Evolutionary conservation across 2,797 vertebrate species (phyloP), one percentile per base, ranked within the genome.

Genomic region (Pipistrellus kuhlii): DNA sequence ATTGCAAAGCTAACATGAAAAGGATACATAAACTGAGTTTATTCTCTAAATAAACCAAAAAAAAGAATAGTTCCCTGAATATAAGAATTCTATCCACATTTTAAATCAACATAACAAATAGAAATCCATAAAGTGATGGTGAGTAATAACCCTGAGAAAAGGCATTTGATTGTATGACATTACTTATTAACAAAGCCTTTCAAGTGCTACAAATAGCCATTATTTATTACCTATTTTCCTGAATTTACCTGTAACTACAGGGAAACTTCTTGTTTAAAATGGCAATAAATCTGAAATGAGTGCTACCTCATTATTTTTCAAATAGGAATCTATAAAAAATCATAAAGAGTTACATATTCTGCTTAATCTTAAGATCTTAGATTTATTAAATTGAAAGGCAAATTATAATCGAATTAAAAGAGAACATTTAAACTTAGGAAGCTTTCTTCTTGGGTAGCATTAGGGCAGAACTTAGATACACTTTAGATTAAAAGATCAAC

Each of bases 141-240:
- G 80, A 95, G 85, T 85, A 95, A 85, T 94, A 95, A 88, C 89
- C 92, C 32, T 46, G 68, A 88, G 46, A 32, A 90, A 94, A 94
- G 72, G 18, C 62, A 94, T 88, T 89, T 88, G 62, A 88, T 78
- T 73, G 15, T 69, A 94, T 95, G 88, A 88, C 27, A 88, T 88
- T 62, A 87, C 57, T 95, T 95, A 96, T 95, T 96, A 96, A 91
- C 83, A 94, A 94, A 83, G 55, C 5, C 75, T 44, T 73, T 94
- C 55, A 71, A 90, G 41, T 77, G 53, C 41, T 94, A 92, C 72
- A 95, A 85, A 91, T 83, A 91, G 64, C n/a, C 80, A 93, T 94
- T 95, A 94, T 95, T 93, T 93, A 95, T 94, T 92, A 75, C 81
- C 80, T 86, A 66, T 86, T 85, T 93, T 95, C 48, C 88, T 88